Evolutionary conservation across 2,888 invertebrate genomes (phyloP), one percentile per base, ranked within the genome.

Genomic region (Neoscelio sp.): DNA sequence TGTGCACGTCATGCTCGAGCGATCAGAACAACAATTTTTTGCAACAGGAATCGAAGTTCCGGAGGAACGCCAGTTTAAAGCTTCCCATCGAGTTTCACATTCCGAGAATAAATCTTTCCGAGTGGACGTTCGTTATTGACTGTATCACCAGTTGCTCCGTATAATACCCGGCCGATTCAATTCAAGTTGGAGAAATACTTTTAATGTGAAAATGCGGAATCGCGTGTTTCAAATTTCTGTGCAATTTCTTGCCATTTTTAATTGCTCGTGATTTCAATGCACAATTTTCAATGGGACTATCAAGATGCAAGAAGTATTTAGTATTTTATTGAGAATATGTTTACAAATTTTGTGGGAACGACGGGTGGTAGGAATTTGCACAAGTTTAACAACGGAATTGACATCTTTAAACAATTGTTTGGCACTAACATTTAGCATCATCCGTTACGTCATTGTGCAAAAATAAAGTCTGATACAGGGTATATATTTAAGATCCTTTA

Each of bases 1-100:
- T 74, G 78, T 79, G 78, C 60, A 75, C 79, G 75, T 79, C 79
- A 79, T 79, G 79, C 79, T 75, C 64, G 74, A 78, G 70, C 58
- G 78, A 78, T 78, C 78, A 78, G 74, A 78, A 78, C 78, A 78
- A 78, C 62, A 74, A 70, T 78, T 78, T 78, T 78, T 78, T 78
- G 74, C 71, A 74, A 68, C 30, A 64, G 64, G 70, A 74, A 78
- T 78, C 68, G 64, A 79, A 79, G 74, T 79, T 79, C 78, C 74
- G 78, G 74, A 70, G 74, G 71, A 79, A 79, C 74, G 74, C 70
- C 70, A 65, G 70, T 79, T 52, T 65, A 50, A 62, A 74, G 70
- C 78, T 79, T 74, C 78, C 74, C 78, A 74, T 74, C 70, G 79
- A 56, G 75, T 71, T 75, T 79, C 74, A 79, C 79, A 79, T 79